Conservation (phyloP, 2,888 invertebrate genomes). For the Amaurobius ferox region DNA sequence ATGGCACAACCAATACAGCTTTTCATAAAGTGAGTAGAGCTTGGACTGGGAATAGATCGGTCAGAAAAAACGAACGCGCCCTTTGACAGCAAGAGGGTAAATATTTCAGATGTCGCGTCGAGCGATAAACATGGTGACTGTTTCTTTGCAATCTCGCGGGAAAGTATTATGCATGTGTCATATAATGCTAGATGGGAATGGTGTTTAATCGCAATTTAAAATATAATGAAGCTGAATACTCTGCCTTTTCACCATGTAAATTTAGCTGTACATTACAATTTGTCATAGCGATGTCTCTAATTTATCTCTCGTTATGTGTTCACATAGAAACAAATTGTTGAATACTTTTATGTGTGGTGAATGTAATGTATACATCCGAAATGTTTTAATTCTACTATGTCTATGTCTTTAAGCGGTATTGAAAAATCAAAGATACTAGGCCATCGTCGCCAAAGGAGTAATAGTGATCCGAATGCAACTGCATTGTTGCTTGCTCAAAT, state of each 20-base stretch:
- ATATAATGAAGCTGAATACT: neutral
- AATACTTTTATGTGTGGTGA: conserved; percentile 45
- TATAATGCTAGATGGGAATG: neutral
- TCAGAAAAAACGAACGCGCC: too few relatives aligned
- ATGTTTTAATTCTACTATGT: conserved; percentile 64
- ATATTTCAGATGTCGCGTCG: conserved; percentile 54
- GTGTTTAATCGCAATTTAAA: neutral
- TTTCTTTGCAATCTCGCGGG: neutral
- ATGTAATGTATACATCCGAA: conserved; percentile 28
- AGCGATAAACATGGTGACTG: conserved; percentile 61
- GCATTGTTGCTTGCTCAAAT: conserved; percentile 68
- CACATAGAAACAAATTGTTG: conserved; percentile 26
- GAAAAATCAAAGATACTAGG: conserved; percentile 64
- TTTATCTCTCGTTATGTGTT: conserved; percentile 26
- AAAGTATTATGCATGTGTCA: conserved; percentile 6
- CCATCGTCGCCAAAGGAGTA: conserved; percentile 73
- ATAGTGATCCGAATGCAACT: conserved; percentile 73
- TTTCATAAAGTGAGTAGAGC: too few relatives aligned
- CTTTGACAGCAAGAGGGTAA: too few relatives aligned
- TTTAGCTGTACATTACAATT: conserved; percentile 2
- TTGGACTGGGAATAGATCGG: too few relatives aligned
- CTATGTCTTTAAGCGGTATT: conserved; percentile 67
- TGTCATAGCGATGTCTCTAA: conserved; percentile 19
- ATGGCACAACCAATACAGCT: too few relatives aligned
- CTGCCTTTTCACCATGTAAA: neutral